Evolutionary conservation across 1,140 invertebrate genomes (phyloP).

Genomic region (Solen grandis): DNA sequence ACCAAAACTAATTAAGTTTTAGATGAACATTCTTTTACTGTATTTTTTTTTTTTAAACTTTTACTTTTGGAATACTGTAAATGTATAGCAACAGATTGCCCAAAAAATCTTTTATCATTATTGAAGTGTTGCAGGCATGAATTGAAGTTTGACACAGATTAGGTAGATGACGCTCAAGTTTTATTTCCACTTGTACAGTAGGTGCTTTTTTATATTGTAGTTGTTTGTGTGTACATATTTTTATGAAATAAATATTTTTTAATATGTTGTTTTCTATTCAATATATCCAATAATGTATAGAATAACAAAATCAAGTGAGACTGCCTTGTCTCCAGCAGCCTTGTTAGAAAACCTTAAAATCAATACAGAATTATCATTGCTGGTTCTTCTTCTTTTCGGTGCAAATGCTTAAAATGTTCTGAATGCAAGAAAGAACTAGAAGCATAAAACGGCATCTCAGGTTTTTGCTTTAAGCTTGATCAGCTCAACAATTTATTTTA

Average conservation of each 20-base stretch:
- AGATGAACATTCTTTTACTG: neutral
- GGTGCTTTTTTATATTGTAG: conserved; percentile 18
- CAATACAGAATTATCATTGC: too few species aligned
- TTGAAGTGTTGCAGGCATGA: neutral
- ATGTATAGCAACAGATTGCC: neutral
- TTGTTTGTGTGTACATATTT: conserved; percentile 35
- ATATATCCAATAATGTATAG: neutral
- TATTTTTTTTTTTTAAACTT: neutral
- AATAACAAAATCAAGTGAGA: too few species aligned
- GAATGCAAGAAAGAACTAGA: too few species aligned
- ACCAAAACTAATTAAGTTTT: neutral
- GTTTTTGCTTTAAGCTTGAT: too few species aligned
- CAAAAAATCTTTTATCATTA: too few species aligned
- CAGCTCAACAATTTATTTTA: too few species aligned
- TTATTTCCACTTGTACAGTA: conserved; percentile 27
- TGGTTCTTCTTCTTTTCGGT: too few species aligned
- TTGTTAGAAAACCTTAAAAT: too few species aligned
- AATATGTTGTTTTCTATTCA: conserved; percentile 9
- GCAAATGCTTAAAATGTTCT: too few species aligned
- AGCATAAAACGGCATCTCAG: too few species aligned
- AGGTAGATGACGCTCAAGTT: conserved; percentile 9
- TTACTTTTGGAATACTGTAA: neutral
- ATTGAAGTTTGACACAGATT: neutral
- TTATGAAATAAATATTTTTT: conserved; percentile 50
- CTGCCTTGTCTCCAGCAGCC: too few species aligned